A percentile compares a stretch with the other conserved stretches of the same genome.
phyloP scores from a whole-genome alignment of 35 echinoderm and acorn worm genomes.

The Stichopus chloronotus region DNA sequence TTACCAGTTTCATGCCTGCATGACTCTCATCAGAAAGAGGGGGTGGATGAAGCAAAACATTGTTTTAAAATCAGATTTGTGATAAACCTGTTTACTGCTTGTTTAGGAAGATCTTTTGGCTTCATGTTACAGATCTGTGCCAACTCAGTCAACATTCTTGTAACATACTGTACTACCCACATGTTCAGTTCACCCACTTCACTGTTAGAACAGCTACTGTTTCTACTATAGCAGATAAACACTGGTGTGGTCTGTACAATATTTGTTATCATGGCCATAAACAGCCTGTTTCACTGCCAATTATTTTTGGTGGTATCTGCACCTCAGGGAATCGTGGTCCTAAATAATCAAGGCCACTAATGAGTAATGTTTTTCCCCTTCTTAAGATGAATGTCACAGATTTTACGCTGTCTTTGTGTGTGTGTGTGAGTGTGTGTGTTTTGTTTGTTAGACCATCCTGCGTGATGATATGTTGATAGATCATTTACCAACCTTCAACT shows the following conservation, averaged over 20 bases:
- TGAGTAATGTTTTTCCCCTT: not conserved
- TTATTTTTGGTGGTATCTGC: constrained; percentile 22
- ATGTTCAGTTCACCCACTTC: no score
- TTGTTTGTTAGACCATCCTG: not conserved
- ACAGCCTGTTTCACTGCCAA: constrained; percentile 13
- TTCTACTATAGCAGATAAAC: not conserved
- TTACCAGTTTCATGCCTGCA: no score
- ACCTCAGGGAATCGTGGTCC: not conserved
- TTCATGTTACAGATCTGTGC: no score
- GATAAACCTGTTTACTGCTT: no score
- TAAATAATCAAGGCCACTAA: not conserved
- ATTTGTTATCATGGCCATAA: constrained; percentile 34
- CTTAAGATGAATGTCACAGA: not conserved
- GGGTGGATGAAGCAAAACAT: no score
- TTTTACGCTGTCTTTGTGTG: not conserved
- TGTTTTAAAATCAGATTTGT: no score
- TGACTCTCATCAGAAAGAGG: no score
- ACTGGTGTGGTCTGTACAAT: constrained; percentile 2
- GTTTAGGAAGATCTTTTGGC: no score
- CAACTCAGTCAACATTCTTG: no score
- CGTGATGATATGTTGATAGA: constrained; percentile 4
- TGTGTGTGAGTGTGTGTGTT: no score
- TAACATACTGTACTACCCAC: no score
- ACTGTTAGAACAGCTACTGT: not conserved
- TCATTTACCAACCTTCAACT: constrained; percentile 19